Evolutionary conservation across 2,888 invertebrate species (phyloP).

Genomic region (Amiota mariae): DNA sequence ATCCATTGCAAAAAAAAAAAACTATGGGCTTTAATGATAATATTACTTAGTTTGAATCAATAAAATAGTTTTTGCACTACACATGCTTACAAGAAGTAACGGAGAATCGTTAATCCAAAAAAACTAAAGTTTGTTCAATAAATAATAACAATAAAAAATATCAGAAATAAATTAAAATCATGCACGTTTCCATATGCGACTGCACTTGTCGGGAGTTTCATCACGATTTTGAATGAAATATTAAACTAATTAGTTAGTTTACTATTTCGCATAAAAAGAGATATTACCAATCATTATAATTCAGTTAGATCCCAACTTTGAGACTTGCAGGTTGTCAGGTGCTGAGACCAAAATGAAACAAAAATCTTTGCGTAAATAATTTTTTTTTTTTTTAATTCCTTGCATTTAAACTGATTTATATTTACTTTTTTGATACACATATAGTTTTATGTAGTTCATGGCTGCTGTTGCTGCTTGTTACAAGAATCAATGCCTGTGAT

Average conservation of each 20-base stretch:
- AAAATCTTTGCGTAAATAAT: conserved; percentile 9
- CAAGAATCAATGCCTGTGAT: conserved; percentile 12
- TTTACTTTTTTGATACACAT: background rate
- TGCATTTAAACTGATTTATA: background rate
- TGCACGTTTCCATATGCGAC: too few species aligned
- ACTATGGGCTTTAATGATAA: too few species aligned
- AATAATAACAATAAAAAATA: too few species aligned
- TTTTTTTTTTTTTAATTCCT: background rate
- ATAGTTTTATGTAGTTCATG: conserved; percentile 19
- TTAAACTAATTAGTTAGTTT: conserved; percentile 26
- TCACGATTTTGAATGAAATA: background rate
- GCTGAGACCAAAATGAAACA: conserved; percentile 8
- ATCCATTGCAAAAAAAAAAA: too few species aligned
- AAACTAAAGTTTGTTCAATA: too few species aligned
- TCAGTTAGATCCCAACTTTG: background rate
- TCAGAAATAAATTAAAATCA: too few species aligned
- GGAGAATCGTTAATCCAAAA: too few species aligned
- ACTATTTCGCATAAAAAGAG: conserved; percentile 9
- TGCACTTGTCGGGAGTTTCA: too few species aligned
- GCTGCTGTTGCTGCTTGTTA: conserved; percentile 33
- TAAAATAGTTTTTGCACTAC: too few species aligned
- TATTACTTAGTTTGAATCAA: too few species aligned
- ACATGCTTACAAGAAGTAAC: too few species aligned
- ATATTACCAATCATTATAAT: background rate
- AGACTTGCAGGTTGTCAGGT: background rate